Conservation (phyloP, 2,797 vertebrate species). For the Amblyopsis hoosieri region DNA sequence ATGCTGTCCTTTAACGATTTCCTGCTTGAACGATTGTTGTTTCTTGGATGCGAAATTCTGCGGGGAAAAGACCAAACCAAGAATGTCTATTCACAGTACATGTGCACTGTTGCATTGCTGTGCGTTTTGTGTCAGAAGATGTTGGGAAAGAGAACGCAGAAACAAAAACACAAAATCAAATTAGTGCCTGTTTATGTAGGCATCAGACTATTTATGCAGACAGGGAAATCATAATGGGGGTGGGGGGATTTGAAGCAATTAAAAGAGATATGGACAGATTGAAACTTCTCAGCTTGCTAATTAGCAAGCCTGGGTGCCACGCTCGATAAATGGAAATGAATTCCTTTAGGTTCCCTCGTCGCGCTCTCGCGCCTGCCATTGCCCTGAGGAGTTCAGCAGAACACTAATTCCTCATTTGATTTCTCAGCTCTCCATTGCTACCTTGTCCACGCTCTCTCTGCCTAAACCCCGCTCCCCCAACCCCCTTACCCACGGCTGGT, state of each 20-base stretch:
- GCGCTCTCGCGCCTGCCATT: slow-evolving; percentile 45
- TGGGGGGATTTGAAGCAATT: slow-evolving; percentile 50
- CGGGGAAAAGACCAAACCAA: neutral
- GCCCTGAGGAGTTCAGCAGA: slow-evolving; percentile 59
- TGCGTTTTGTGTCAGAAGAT: slow-evolving; percentile 3
- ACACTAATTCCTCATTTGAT: slow-evolving; percentile 68
- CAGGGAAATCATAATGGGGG: slow-evolving; percentile 33
- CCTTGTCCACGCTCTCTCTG: too few relatives aligned
- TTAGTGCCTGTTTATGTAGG: slow-evolving; percentile 41
- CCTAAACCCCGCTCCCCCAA: slow-evolving; percentile 17
- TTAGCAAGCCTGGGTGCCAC: slow-evolving; percentile 55
- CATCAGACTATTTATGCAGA: slow-evolving; percentile 53
- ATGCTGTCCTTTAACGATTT: slow-evolving; percentile 60
- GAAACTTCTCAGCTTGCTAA: slow-evolving; percentile 61
- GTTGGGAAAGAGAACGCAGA: slow-evolving; percentile 17
- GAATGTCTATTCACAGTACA: slow-evolving; percentile 1
- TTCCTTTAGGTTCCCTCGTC: slow-evolving; percentile 46
- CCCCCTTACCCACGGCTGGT: slow-evolving; percentile 57
- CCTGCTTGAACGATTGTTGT: slow-evolving; percentile 50
- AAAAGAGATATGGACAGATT: slow-evolving; percentile 56
- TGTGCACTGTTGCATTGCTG: slow-evolving; percentile 12
- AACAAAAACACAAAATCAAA: slow-evolving; percentile 36
- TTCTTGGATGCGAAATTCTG: slow-evolving; percentile 36
- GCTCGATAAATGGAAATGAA: slow-evolving; percentile 61
- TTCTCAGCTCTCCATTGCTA: slow-evolving; percentile 18